phyloP scores from a whole-genome alignment of 2,888 invertebrate genomes.

The Drosophila dives region DNA sequence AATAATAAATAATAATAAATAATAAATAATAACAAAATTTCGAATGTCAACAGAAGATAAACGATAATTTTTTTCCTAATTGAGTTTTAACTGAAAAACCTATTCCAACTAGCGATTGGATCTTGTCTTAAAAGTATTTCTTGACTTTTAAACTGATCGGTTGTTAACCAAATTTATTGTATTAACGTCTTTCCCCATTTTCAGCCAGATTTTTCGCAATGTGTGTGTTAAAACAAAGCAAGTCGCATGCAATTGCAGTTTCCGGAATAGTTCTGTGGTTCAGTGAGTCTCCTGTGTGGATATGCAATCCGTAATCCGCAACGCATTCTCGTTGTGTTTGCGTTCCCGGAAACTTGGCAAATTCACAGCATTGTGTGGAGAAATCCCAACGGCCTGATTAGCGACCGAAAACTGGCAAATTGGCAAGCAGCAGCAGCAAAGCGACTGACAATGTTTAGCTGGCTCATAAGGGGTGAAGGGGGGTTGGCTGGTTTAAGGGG shows the following conservation, averaged over 20 bases:
- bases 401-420: constrained; percentile 35
- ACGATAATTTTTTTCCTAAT: neutral
- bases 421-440: constrained; percentile 21
- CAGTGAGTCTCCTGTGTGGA: neutral
- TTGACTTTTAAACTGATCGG: neutral
- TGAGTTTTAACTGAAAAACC: neutral
- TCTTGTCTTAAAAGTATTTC: neutral
- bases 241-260: neutral
- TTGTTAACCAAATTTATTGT: neutral
- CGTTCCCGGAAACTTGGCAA: neutral
- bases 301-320: constrained; percentile 15
- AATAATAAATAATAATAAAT: neutral
- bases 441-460: constrained; percentile 2
- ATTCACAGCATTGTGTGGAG: constrained; percentile 32
- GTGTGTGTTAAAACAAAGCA: neutral
- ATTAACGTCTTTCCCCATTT: neutral
- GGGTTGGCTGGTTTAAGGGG: neutral
- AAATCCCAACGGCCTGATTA: constrained; percentile 54
- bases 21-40: neutral
- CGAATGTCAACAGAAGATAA: neutral
- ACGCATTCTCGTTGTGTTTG: constrained; percentile 21
- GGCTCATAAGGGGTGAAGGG: neutral
- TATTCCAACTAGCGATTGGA: neutral
- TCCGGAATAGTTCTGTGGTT: neutral
- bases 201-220: neutral